A percentile compares a stretch with the other conserved stretches of the same genome.
Conservation (phyloP, 2,888 invertebrate genomes). For the Stenodera caucasica region DNA sequence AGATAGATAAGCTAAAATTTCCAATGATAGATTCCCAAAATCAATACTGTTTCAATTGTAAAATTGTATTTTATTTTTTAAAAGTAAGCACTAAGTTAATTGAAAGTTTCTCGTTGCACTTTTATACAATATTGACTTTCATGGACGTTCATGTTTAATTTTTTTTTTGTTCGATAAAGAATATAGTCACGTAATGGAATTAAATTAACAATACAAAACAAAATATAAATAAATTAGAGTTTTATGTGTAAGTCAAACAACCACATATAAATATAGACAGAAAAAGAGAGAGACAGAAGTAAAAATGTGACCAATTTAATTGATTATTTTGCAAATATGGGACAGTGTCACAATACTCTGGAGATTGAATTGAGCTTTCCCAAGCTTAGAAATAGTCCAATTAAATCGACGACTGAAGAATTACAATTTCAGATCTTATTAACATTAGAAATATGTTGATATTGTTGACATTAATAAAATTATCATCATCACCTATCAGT, state of each 20-base stretch:
- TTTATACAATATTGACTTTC: not conserved
- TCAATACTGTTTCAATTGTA: no score
- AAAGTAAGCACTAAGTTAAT: no score
- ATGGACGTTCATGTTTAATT: not conserved
- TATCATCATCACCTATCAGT: not conserved
- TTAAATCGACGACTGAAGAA: not conserved
- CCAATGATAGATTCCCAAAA: no score
- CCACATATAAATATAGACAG: no score
- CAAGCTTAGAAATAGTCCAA: not conserved
- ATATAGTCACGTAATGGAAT: conserved; percentile 1
- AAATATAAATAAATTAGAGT: not conserved
- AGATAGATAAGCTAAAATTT: no score
- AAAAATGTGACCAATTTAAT: not conserved
- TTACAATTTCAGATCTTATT: not conserved
- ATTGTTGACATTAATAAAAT: not conserved
- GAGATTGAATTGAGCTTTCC: not conserved
- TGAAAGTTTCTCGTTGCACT: no score
- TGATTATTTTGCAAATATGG: not conserved
- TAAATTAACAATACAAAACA: not conserved
- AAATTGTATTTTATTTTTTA: no score
- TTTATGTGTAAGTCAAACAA: not conserved
- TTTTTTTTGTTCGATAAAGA: not conserved
- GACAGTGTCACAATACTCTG: not conserved
- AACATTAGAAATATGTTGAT: not conserved
- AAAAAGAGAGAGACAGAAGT: not conserved